A percentile compares a stretch with the other conserved stretches of the same genome.
Conservation (phyloP, 1,140 invertebrate species). For the Orius laevigatus region DNA sequence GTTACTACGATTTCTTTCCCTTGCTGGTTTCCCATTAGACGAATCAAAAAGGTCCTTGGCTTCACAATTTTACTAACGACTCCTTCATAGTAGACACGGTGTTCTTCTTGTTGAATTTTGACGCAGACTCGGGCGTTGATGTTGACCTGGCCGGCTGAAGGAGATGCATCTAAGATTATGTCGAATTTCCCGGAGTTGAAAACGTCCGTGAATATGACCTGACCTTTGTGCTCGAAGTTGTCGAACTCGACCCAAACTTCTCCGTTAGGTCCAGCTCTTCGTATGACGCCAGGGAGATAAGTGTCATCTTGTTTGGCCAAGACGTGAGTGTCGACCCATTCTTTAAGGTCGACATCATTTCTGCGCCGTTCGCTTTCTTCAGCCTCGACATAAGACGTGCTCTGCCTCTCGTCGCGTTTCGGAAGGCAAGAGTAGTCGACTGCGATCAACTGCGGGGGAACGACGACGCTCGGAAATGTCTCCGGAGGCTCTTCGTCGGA, state of each 20-base stretch:
- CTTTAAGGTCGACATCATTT: constrained; percentile 56
- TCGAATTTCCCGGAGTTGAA: constrained; percentile 51
- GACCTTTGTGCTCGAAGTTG: constrained; percentile 39
- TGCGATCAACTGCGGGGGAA: constrained; percentile 36
- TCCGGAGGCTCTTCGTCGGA: constrained; percentile 55
- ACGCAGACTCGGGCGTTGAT: constrained; percentile 48
- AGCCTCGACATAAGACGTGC: background rate
- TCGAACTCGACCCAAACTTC: constrained; percentile 62
- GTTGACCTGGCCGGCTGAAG: constrained; percentile 56
- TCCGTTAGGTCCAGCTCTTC: constrained; percentile 34
- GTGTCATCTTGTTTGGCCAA: constrained; percentile 64
- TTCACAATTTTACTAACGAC: constrained; percentile 52
- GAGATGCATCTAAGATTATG: constrained; percentile 85
- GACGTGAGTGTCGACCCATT: constrained; percentile 80
- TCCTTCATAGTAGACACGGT: constrained; percentile 68
- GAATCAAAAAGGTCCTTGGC: constrained; percentile 62
- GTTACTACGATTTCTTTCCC: constrained; percentile 42
- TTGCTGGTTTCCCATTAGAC: constrained; percentile 35
- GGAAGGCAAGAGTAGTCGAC: constrained; percentile 37
- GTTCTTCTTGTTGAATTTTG: constrained; percentile 27
- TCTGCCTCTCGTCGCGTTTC: constrained; percentile 3
- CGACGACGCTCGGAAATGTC: constrained; percentile 19
- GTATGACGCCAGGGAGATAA: constrained; percentile 69
- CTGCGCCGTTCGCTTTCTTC: constrained; percentile 19
- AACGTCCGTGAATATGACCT: constrained; percentile 36